phyloP scores from a whole-genome alignment of 2,113 vertebrate genomes.

The Scatophagus argus region DNA sequence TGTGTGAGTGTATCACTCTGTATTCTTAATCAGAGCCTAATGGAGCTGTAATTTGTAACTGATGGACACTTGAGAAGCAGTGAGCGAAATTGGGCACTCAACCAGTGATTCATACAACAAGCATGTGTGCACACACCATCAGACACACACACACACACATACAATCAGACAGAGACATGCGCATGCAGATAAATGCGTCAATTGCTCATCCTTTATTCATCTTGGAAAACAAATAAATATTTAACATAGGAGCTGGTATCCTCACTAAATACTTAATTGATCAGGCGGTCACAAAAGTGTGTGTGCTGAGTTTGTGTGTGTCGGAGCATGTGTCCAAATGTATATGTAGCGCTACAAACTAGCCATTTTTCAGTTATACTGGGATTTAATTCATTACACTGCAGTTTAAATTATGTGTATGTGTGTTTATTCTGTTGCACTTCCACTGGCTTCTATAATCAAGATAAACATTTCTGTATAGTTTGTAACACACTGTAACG shows the following conservation, averaged over 20 bases:
- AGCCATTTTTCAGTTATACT: neutral
- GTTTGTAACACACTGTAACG: neutral
- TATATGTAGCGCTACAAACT: neutral
- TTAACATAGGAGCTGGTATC: constrained; percentile 79
- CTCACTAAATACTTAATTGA: constrained; percentile 84
- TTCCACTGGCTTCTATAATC: neutral
- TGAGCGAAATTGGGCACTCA: constrained; percentile 39
- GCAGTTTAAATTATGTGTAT: neutral
- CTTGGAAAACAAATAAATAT: constrained; percentile 83
- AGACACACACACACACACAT: neutral
- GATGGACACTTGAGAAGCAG: constrained; percentile 12
- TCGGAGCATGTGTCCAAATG: neutral
- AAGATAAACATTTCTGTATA: neutral
- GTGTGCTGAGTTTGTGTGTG: neutral
- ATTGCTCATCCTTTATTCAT: constrained; percentile 85
- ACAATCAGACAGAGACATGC: constrained; percentile 14
- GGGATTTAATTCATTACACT: neutral
- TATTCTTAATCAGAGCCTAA: constrained; percentile 53
- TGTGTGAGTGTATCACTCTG: constrained; percentile 2
- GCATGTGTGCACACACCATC: neutral
- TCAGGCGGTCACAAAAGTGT: constrained; percentile 66
- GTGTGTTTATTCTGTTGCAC: neutral
- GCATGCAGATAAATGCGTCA: constrained; percentile 62
- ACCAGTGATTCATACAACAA: constrained; percentile 14
- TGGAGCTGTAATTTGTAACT: constrained; percentile 41